These are phyloP conservation scores for Lasioglossum zephyrum DNA, from an alignment of 2,888 invertebrate genomes.

Conservation along the genomic window DNA sequence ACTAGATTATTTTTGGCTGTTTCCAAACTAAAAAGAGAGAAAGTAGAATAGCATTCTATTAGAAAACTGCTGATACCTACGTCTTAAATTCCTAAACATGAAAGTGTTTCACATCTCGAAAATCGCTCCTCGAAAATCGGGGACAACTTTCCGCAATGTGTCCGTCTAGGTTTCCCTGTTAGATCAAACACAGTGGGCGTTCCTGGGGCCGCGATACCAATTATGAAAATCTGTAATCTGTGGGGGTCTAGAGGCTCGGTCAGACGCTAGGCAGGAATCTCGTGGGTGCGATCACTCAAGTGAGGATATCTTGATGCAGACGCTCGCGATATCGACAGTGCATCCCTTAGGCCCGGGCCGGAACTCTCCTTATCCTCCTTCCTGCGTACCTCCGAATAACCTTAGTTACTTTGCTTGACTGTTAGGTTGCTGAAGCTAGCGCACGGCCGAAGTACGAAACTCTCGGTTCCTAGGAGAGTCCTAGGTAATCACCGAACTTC, in stretches of 20 bases:
- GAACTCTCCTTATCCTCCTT: constrained; percentile 61
- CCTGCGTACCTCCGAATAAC: constrained; percentile 78
- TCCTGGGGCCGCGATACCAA: constrained; percentile 23
- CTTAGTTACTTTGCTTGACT: constrained; percentile 83
- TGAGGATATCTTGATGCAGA: constrained; percentile 71
- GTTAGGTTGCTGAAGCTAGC: constrained; percentile 81
- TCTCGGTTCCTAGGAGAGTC: constrained; percentile 83
- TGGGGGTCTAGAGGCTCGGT: constrained; percentile 65
- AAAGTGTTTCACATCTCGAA: not conserved
- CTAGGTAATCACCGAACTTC: constrained; percentile 85
- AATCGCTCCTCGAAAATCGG: too few species aligned
- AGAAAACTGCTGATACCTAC: not conserved
- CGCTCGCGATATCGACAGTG: constrained; percentile 66
- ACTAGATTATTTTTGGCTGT: not conserved
- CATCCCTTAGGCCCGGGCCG: constrained; percentile 68
- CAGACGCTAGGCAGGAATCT: constrained; percentile 75
- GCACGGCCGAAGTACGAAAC: constrained; percentile 83
- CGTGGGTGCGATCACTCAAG: constrained; percentile 79
- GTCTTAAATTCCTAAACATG: not conserved
- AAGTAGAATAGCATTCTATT: too few species aligned
- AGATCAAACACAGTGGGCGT: not conserved
- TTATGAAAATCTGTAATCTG: constrained; percentile 47
- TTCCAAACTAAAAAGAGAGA: too few species aligned
- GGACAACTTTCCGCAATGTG: not conserved
- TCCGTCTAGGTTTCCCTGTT: not conserved